A percentile compares a stretch with the other conserved stretches of the same genome.
phyloP scores from a whole-genome alignment of 2,797 vertebrate species.

The Phataginus tetradactyla region DNA sequence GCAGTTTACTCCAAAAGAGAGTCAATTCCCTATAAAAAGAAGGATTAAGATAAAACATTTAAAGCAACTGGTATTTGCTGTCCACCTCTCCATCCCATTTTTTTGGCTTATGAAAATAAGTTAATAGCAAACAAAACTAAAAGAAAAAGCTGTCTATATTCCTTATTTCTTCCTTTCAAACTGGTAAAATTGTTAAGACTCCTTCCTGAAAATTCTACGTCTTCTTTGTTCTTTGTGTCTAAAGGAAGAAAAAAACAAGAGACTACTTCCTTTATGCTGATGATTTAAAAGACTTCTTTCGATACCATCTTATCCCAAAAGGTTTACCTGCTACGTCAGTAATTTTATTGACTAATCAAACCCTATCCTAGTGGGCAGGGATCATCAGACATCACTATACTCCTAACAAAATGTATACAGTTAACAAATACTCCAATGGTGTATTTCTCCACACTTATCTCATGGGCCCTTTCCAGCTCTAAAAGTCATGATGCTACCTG shows the following conservation, averaged over 20 bases:
- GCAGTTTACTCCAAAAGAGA: constrained; percentile 97
- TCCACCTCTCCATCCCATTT: not conserved
- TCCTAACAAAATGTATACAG: not conserved
- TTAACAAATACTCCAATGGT: not conserved
- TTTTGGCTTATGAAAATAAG: constrained; percentile 51
- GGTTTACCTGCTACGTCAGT: not conserved
- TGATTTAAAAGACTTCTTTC: not conserved
- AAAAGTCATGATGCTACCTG: not conserved
- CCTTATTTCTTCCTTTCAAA: not conserved
- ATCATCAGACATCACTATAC: not conserved
- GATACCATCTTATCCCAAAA: not conserved
- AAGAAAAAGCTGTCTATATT: constrained; percentile 25
- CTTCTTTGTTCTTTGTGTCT: constrained; percentile 29
- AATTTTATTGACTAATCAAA: constrained; percentile 34
- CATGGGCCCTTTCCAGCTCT: not conserved
- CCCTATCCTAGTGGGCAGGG: not conserved
- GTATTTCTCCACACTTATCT: not conserved
- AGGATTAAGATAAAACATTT: constrained; percentile 64
- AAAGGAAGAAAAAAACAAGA: constrained; percentile 17
- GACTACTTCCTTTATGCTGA: not conserved
- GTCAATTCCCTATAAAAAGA: constrained; percentile 93
- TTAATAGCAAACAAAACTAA: constrained; percentile 12
- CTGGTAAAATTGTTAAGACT: not conserved
- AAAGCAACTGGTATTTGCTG: constrained; percentile 49
- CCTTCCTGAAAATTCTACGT: not conserved